Evolutionary conservation across 2,888 invertebrate species (phyloP).

Genomic region (Drosophila crucigera): DNA sequence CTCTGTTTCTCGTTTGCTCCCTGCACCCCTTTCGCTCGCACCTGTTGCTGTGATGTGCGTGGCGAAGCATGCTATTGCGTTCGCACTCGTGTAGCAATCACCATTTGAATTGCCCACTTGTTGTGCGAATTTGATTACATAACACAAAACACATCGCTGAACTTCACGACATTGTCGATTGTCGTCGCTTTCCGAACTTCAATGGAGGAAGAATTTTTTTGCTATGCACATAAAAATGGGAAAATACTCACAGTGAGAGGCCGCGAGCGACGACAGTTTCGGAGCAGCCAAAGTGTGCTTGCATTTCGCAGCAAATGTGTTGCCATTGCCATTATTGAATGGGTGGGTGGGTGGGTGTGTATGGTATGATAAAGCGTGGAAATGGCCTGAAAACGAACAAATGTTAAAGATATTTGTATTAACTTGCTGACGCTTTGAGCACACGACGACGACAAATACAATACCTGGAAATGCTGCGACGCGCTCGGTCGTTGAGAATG

Average conservation of each 20-base stretch:
- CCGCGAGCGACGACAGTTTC: slow-evolving; percentile 61
- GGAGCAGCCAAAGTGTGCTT: slow-evolving; percentile 66
- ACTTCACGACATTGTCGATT: slow-evolving; percentile 14
- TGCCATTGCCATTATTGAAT: slow-evolving; percentile 62
- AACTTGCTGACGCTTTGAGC: not conserved
- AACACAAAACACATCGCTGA: slow-evolving; percentile 42
- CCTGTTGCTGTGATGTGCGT: slow-evolving; percentile 19
- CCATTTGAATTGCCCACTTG: slow-evolving; percentile 13
- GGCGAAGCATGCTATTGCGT: slow-evolving; percentile 23
- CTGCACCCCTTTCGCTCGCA: slow-evolving; percentile 8
- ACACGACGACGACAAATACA: not conserved
- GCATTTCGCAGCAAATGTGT: slow-evolving; percentile 75
- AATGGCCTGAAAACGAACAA: slow-evolving; percentile 21
- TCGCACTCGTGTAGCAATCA: slow-evolving; percentile 23
- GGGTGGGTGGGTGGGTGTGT: slow-evolving; percentile 1
- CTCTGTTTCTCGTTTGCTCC: slow-evolving; percentile 1
- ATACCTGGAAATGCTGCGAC: slow-evolving; percentile 42
- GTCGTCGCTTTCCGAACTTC: not conserved
- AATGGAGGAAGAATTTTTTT: not conserved
- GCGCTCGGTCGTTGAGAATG: no score
- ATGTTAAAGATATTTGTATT: not conserved
- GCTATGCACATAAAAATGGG: not conserved
- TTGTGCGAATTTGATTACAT: slow-evolving; percentile 60
- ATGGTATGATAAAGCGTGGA: not conserved
- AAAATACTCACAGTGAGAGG: slow-evolving; percentile 53